Conservation (phyloP, 1,140 invertebrate genomes). For the Laupala kohalensis region DNA sequence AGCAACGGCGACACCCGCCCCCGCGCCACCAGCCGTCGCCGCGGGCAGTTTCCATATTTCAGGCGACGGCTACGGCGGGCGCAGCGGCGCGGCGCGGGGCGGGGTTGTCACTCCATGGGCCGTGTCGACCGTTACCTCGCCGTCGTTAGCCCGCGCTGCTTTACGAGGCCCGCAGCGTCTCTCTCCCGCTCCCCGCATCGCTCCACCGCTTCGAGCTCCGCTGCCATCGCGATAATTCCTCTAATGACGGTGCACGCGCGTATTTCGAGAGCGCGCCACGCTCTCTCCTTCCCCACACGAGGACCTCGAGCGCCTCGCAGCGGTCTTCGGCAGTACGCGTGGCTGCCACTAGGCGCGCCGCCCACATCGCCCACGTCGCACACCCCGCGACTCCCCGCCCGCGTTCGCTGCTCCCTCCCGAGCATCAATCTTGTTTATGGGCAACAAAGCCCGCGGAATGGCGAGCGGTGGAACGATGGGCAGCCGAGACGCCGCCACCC, state of each 20-base stretch:
- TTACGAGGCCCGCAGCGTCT: not conserved
- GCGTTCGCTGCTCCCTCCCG: slow-evolving; percentile 17
- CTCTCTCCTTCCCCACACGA: not conserved
- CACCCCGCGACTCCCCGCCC: slow-evolving; percentile 16
- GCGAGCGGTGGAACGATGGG: not conserved
- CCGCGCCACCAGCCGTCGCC: too few species aligned
- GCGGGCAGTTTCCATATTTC: not conserved
- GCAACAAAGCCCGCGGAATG: slow-evolving; percentile 25
- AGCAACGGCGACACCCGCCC: not conserved
- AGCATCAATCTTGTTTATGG: slow-evolving; percentile 30
- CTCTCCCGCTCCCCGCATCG: too few species aligned
- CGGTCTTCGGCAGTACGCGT: not conserved
- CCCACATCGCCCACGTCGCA: not conserved
- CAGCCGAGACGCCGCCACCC: not conserved
- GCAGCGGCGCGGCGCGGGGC: not conserved
- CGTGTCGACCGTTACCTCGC: not conserved
- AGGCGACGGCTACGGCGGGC: not conserved
- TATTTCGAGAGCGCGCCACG: not conserved
- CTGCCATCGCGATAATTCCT: not conserved
- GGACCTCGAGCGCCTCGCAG: too few species aligned
- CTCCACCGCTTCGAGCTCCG: not conserved
- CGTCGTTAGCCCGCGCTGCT: not conserved
- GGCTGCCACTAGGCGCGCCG: too few species aligned
- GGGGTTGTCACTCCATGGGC: not conserved
- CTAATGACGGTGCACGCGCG: not conserved